phyloP scores from a whole-genome alignment of 1,140 invertebrate genomes.

The Formica selysi region DNA sequence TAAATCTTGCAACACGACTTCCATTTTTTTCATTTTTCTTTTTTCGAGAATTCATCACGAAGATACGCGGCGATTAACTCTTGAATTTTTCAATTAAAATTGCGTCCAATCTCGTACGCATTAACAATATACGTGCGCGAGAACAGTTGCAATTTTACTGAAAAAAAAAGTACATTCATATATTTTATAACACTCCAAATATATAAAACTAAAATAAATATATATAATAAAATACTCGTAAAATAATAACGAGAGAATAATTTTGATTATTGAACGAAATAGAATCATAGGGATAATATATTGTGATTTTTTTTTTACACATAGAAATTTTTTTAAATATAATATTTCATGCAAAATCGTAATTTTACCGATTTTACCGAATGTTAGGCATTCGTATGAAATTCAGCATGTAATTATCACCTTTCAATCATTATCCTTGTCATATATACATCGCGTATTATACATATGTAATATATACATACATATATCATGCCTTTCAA shows the following conservation, averaged over 20 bases:
- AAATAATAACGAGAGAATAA: background rate
- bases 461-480: background rate
- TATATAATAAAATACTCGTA: background rate
- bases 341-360: background rate
- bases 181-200: no score
- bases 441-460: background rate
- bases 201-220: background rate
- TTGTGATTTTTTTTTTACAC: no score
- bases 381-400: background rate
- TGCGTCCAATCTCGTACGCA: no score
- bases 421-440: slow-evolving; percentile 23
- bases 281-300: background rate
- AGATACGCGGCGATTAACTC: background rate
- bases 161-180: no score
- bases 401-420: background rate
- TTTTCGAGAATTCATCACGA: slow-evolving; percentile 9
- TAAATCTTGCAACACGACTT: slow-evolving; percentile 66
- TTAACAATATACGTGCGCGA: no score
- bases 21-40: slow-evolving; percentile 58
- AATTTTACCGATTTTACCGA: background rate
- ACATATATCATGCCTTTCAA: background rate
- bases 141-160: no score
- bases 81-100: slow-evolving; percentile 11
- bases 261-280: background rate
- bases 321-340: no score